Conservation (phyloP, 2,797 vertebrate species). For the Pempheris klunzingeri region DNA sequence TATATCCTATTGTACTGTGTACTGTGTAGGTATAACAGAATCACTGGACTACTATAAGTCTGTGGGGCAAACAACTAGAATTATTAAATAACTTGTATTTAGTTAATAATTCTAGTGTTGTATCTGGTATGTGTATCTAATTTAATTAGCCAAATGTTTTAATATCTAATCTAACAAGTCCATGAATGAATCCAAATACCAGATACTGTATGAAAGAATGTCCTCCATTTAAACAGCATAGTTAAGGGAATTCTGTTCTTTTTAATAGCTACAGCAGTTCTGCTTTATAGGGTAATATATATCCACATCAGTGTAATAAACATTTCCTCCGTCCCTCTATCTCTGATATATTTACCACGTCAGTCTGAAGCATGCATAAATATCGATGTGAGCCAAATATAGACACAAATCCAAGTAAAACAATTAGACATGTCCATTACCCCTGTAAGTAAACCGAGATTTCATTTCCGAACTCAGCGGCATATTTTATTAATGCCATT, state of each 20-base stretch:
- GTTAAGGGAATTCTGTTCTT: background rate
- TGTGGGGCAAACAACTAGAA: no score
- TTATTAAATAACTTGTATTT: no score
- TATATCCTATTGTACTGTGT: background rate
- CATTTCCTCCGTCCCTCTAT: background rate
- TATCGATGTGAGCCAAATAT: conserved; percentile 51
- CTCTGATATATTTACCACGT: conserved; percentile 5
- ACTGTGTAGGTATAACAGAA: background rate
- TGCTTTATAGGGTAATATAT: background rate
- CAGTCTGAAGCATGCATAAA: conserved; percentile 17
- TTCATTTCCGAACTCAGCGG: conserved; percentile 41
- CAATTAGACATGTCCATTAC: conserved; percentile 25
- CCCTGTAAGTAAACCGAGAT: conserved; percentile 32
- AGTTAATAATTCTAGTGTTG: no score
- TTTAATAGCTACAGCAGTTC: background rate
- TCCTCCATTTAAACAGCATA: background rate
- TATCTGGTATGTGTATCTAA: no score
- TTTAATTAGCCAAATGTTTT: no score
- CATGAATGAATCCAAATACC: no score
- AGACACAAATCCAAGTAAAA: conserved; percentile 39
- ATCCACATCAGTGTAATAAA: background rate
- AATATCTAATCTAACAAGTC: no score
- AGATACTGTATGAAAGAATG: background rate
- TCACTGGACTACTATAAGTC: background rate
- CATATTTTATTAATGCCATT: conserved; percentile 53